Base-by-base conservation (phyloP, 2,113 vertebrate species). In the Cheilinus undulatus region DNA sequence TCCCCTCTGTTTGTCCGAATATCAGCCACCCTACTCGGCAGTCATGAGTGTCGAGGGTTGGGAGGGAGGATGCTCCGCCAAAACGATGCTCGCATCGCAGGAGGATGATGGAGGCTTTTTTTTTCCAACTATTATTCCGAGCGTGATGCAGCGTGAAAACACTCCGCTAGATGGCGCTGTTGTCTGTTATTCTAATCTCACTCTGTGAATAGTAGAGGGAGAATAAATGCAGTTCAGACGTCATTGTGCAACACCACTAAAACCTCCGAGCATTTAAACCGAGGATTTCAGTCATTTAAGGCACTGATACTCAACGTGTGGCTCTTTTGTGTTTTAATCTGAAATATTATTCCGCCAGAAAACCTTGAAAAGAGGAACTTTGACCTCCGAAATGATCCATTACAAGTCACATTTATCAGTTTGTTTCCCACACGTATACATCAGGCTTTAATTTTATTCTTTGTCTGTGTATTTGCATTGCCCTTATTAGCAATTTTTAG, bases 51-150 rank as follows among this genome's bases (percentile, higher is more conserved):
- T 79, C 32, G 67, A 36, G 59, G 45, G 68, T 60, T 86, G 67
- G n/a, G n/a, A n/a, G 78, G 82, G 90, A 85, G 89, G 87, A 84
- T 89, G 84, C 79, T 81, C 80, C 83, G 62, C 83, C 69, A 59
- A 90, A 85, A 62, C 77, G 93, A 93, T 91, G 93, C 90, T 92
- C 89, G 67, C 69, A 79, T 87, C 38, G 67, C 63, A 84, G 65
- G 78, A 90, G 70, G 87, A 92, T 86, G 91, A 86, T 90, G 88
- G 82, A 88, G 92, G 88, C 84, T 63, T 90, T 91, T 80, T 45
- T 43, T 43, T n/a, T n/a, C n/a, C n/a, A n/a, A 11, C n/a, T 45
- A 15, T 45, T 45, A 30, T 80, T 62, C 70, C 77, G 27, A 22
- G 15, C 23, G 32, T 24, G 32, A 59, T 66, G 87, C 73, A 76